Conservation (phyloP, 2,113 vertebrate species). For the Melanotaenia duboulayi region DNA sequence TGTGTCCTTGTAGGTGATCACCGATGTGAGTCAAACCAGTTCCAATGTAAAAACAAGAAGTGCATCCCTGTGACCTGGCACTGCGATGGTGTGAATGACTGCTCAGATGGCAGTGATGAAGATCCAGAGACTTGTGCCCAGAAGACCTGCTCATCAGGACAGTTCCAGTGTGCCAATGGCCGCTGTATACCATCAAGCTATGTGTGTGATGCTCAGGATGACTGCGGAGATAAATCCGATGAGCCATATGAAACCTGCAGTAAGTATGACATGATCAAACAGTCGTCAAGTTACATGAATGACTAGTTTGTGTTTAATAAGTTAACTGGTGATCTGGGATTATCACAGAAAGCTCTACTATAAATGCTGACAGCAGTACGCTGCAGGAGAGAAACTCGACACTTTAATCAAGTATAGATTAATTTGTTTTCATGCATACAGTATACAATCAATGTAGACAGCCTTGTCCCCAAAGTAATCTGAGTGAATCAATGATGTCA, state of each 20-base stretch:
- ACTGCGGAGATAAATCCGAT: conserved; percentile 77
- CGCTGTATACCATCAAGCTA: conserved; percentile 66
- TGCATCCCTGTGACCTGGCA: conserved; percentile 81
- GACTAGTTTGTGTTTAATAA: too few species aligned
- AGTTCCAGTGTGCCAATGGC: conserved; percentile 72
- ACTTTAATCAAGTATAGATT: conserved; percentile 19
- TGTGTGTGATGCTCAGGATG: conserved; percentile 72
- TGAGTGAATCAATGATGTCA: conserved; percentile 14
- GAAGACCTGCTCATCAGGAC: conserved; percentile 73
- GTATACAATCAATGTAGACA: conserved; percentile 19
- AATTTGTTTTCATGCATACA: conserved; percentile 13
- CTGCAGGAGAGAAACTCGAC: conserved; percentile 9
- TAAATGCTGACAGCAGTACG: background rate
- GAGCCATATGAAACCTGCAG: conserved; percentile 76
- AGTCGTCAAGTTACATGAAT: background rate
- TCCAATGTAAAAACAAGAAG: conserved; percentile 79
- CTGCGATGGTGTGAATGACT: conserved; percentile 78
- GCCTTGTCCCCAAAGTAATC: background rate
- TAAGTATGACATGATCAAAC: conserved; percentile 45
- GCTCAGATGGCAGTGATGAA: conserved; percentile 78
- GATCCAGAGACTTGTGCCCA: conserved; percentile 71
- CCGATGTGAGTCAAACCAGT: conserved; percentile 77
- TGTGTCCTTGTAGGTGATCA: conserved; percentile 68
- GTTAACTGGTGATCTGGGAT: background rate
- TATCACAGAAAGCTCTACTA: background rate